These are phyloP conservation scores for Oscarella lobularis DNA, from an alignment of 37 sponge, comb jelly and placozoan genomes.

Conservation along the genomic window DNA sequence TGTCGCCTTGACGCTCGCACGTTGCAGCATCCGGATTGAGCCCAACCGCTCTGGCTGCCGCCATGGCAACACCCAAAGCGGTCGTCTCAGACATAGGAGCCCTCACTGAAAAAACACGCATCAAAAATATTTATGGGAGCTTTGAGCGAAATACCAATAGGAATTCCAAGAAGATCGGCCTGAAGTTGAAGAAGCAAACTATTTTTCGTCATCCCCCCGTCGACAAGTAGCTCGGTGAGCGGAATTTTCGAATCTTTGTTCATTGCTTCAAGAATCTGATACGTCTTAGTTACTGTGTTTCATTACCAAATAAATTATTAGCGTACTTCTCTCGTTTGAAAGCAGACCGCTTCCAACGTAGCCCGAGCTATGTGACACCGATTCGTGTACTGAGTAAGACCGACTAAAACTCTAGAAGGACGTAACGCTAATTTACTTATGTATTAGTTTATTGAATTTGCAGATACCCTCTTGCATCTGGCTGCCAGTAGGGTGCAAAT, in stretches of 20 bases:
- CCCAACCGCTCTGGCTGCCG: constrained; percentile 65
- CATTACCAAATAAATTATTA: background rate
- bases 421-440: background rate
- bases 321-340: constrained; percentile 74
- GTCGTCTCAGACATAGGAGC: constrained; percentile 72
- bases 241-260: constrained; percentile 64
- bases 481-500: constrained; percentile 92
- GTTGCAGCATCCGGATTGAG: background rate
- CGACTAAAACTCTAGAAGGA: constrained; percentile 56
- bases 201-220: constrained; percentile 88
- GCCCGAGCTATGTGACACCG: constrained; percentile 74
- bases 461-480: constrained; percentile 80
- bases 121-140: no score
- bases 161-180: constrained; percentile 72
- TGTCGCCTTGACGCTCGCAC: no score
- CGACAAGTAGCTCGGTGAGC: constrained; percentile 51
- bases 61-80: constrained; percentile 80
- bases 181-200: constrained; percentile 63
- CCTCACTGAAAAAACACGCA: constrained; percentile 13
- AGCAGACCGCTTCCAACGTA: constrained; percentile 86
- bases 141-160: constrained; percentile 44
- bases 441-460: background rate
- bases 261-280: constrained; percentile 82
- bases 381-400: constrained; percentile 72
- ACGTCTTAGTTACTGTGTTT: background rate